phyloP scores from a whole-genome alignment of 2,113 vertebrate genomes.

The Felis catus region F.catus_Fca126_mat1.0 CM031419.1:95785501-95786000 shows the following conservation, averaged over 20 bases:
- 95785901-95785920: slow-evolving; percentile 69
- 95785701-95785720: neutral
- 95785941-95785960: slow-evolving; percentile 24
- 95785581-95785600: neutral
- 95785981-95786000: neutral
- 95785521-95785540: neutral
- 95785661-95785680: neutral
- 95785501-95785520: neutral
- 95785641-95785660: neutral
- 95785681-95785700: neutral
- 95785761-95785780: neutral
- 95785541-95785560: neutral
- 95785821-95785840: neutral
- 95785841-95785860: slow-evolving; percentile 49
- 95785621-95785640: neutral
- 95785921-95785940: slow-evolving; percentile 43
- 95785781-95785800: slow-evolving; percentile 16
- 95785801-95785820: slow-evolving; percentile 51
- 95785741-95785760: neutral
- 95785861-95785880: slow-evolving; percentile 60
- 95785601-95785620: neutral
- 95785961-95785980: slow-evolving; percentile 28
- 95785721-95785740: neutral
- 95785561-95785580: neutral
- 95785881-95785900: slow-evolving; percentile 67